These are phyloP conservation scores for Rhorus exstirpatorius DNA, from an alignment of 2,888 invertebrate species.

Conservation along the genomic window DNA sequence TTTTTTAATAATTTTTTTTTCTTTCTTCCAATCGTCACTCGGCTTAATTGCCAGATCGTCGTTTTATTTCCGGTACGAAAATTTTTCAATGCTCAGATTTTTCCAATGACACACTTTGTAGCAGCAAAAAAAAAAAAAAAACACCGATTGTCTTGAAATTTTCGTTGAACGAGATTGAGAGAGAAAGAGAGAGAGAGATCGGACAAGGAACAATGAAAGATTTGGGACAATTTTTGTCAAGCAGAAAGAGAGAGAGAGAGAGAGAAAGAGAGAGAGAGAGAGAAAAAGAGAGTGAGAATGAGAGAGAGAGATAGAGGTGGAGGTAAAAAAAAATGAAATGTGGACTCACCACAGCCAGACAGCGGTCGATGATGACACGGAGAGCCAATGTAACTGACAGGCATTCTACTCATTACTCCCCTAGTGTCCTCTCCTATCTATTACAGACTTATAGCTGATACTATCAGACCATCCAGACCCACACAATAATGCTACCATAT, in stretches of 20 bases:
- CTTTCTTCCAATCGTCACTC: too few species aligned
- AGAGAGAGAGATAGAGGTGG: constrained; percentile 12
- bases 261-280: too few species aligned
- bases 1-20: background rate
- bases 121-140: background rate
- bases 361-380: constrained; percentile 82
- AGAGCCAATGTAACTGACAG: constrained; percentile 84
- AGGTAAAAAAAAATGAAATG: constrained; percentile 54
- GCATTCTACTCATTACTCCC: constrained; percentile 84
- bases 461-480: constrained; percentile 69
- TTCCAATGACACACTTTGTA: background rate
- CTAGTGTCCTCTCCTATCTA: constrained; percentile 85
- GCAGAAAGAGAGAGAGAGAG: too few species aligned
- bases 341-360: constrained; percentile 79
- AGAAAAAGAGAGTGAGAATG: constrained; percentile 12
- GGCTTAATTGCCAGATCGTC: too few species aligned
- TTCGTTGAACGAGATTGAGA: background rate
- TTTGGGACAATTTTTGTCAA: background rate
- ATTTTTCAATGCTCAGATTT: background rate
- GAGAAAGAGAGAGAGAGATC: too few species aligned
- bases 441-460: constrained; percentile 83
- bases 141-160: background rate
- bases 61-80: background rate
- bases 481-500: constrained; percentile 39
- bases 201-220: background rate